phyloP scores from a whole-genome alignment of 2,888 invertebrate genomes.

The Timema podura region DNA sequence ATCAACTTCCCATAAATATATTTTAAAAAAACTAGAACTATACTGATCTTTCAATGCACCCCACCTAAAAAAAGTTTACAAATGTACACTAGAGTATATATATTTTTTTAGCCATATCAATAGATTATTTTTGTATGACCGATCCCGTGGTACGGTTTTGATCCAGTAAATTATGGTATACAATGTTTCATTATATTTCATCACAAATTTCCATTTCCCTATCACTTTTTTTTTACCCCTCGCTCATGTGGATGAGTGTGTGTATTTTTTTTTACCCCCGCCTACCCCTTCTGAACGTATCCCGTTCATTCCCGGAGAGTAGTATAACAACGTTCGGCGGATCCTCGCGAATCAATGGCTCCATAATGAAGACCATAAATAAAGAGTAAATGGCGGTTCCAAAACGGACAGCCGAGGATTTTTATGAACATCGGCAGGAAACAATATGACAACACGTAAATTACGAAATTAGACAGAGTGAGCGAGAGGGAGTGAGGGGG shows the following conservation, averaged over 20 bases:
- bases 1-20: too few species aligned
- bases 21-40: too few species aligned
- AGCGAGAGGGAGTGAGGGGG: constrained; percentile 16
- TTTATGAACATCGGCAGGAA: constrained; percentile 41
- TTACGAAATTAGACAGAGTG: constrained; percentile 39
- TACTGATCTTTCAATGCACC: too few species aligned
- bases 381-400: constrained; percentile 39
- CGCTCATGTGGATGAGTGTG: too few species aligned
- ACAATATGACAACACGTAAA: constrained; percentile 42
- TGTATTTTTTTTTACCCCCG: constrained; percentile 23
- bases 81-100: too few species aligned
- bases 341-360: constrained; percentile 42
- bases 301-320: too few species aligned
- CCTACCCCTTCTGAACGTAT: neutral
- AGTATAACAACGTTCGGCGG: constrained; percentile 27
- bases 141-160: too few species aligned
- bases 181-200: constrained; percentile 32
- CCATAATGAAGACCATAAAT: constrained; percentile 46
- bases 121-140: too few species aligned
- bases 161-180: constrained; percentile 28
- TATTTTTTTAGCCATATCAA: too few species aligned
- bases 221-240: constrained; percentile 28
- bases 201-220: constrained; percentile 34
- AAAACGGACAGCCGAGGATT: constrained; percentile 41
- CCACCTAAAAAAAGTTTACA: too few species aligned